Evolutionary conservation across 2,888 invertebrate species (phyloP), one percentile per base, ranked within the genome.

Genomic region (Entomobrya proxima): DNA sequence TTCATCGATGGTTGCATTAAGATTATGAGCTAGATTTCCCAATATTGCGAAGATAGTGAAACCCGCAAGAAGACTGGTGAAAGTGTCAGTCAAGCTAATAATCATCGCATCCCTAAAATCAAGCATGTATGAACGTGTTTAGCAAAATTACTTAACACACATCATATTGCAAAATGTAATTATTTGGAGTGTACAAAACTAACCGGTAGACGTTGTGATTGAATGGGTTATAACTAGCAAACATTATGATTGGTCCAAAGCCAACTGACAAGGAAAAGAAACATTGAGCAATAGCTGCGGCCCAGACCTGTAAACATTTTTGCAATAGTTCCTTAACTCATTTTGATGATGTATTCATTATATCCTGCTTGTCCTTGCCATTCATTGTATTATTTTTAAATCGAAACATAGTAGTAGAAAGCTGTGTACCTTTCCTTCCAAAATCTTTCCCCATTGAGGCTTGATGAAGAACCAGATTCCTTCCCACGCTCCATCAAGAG

Each of bases 101-200:
- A 96, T 95, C 93, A 96, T 93, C 0, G 96, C 95, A 91, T 96
- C 96, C 90, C 96, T 95, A n/a, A n/a, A n/a, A n/a, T n/a, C n/a
- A n/a, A n/a, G n/a, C n/a, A n/a, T n/a, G n/a, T n/a, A n/a, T n/a
- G n/a, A n/a, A n/a, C n/a, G n/a, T n/a, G n/a, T n/a, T n/a, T n/a
- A n/a, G n/a, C n/a, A n/a, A n/a, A n/a, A n/a, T n/a, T n/a, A n/a
- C n/a, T n/a, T n/a, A n/a, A n/a, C n/a, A n/a, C n/a, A n/a, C n/a
- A n/a, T n/a, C n/a, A n/a, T n/a, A n/a, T n/a, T n/a, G n/a, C n/a
- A n/a, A n/a, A n/a, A n/a, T n/a, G n/a, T n/a, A n/a, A n/a, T n/a
- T n/a, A n/a, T n/a, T n/a, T n/a, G n/a, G 32, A 37, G 5, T 21
- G 40, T 11, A 15, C 44, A 75, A 27, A 13, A 9, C 35, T 88